A percentile compares a stretch with the other conserved stretches of the same genome.
These are phyloP conservation scores for Argentina silus DNA, from an alignment of 2,797 vertebrate species.

Conservation along the genomic window DNA sequence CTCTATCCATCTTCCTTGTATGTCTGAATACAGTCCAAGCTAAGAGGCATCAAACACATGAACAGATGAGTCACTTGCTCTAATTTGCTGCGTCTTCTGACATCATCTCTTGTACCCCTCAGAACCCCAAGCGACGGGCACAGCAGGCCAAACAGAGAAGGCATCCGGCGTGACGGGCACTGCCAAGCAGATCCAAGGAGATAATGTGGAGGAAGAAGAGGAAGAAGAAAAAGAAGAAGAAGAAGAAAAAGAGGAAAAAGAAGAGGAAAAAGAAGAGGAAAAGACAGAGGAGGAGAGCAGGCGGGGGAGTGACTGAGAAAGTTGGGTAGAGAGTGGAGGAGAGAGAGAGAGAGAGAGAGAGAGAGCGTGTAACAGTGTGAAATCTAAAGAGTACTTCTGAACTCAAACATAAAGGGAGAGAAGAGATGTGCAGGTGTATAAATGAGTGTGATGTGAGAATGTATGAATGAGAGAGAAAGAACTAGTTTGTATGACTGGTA, in stretches of 20 bases:
- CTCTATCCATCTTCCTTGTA: not conserved
- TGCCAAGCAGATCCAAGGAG: slow-evolving; percentile 50
- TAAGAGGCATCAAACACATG: not conserved
- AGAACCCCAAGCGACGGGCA: slow-evolving; percentile 65
- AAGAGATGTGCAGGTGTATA: slow-evolving; percentile 10
- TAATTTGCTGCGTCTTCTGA: slow-evolving; percentile 21
- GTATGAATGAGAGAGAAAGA: not conserved
- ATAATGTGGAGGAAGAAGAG: slow-evolving; percentile 57
- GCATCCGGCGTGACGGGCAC: slow-evolving; percentile 51
- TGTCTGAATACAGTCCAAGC: not conserved
- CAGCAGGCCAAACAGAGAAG: slow-evolving; percentile 51
- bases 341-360: slow-evolving; percentile 19
- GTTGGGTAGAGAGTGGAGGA: not conserved
- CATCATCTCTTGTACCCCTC: slow-evolving; percentile 33
- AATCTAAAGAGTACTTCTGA: slow-evolving; percentile 11
- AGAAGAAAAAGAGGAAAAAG: slow-evolving; percentile 20
- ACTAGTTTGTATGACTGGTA: not conserved
- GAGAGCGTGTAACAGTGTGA: slow-evolving; percentile 35
- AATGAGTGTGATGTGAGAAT: slow-evolving; percentile 11
- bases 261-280: slow-evolving; percentile 34
- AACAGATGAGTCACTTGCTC: not conserved
- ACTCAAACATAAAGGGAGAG: slow-evolving; percentile 20
- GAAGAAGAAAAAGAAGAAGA: slow-evolving; percentile 37
- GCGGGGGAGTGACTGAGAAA: slow-evolving; percentile 61
- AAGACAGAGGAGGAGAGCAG: slow-evolving; percentile 53